Percentiles rank a stretch among this genome's conserved stretches.
phyloP scores from a whole-genome alignment of 1,140 invertebrate species.

The Neuroterus valhalla region DNA sequence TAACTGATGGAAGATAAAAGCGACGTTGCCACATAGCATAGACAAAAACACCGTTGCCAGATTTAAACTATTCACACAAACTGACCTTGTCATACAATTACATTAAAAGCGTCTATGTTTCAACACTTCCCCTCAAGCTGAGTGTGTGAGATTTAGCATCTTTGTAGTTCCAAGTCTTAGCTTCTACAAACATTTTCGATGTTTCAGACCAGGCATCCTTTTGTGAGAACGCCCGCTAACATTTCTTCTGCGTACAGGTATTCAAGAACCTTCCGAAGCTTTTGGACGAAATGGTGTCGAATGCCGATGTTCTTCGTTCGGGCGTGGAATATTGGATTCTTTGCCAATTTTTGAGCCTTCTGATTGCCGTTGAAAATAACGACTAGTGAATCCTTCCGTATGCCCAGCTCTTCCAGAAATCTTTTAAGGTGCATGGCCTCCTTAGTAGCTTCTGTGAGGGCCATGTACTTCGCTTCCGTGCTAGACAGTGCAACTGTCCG shows the following conservation, averaged over 20 bases:
- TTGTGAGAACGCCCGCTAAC: slow-evolving; percentile 14
- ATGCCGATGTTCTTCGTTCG: not conserved
- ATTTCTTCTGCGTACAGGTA: slow-evolving; percentile 17
- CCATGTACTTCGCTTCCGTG: not conserved
- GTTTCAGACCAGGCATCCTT: slow-evolving; percentile 8
- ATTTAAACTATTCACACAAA: no score
- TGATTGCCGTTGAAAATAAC: not conserved
- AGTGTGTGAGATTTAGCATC: no score
- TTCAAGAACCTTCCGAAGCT: slow-evolving; percentile 34
- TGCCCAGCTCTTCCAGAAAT: not conserved
- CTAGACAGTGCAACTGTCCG: no score
- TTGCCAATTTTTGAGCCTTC: not conserved
- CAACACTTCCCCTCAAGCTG: no score
- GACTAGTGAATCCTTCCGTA: not conserved
- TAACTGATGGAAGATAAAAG: no score
- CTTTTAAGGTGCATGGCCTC: not conserved
- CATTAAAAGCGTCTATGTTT: no score
- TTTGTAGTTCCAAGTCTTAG: slow-evolving; percentile 5
- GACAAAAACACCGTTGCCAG: no score
- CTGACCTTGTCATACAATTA: no score
- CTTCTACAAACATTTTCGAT: slow-evolving; percentile 8
- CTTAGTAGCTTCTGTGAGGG: not conserved
- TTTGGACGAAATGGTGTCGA: slow-evolving; percentile 37
- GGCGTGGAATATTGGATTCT: not conserved
- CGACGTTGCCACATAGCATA: no score